These are phyloP conservation scores for Cataglyphis livida DNA, from an alignment of 2,888 invertebrate genomes.

Conservation along the genomic window DNA sequence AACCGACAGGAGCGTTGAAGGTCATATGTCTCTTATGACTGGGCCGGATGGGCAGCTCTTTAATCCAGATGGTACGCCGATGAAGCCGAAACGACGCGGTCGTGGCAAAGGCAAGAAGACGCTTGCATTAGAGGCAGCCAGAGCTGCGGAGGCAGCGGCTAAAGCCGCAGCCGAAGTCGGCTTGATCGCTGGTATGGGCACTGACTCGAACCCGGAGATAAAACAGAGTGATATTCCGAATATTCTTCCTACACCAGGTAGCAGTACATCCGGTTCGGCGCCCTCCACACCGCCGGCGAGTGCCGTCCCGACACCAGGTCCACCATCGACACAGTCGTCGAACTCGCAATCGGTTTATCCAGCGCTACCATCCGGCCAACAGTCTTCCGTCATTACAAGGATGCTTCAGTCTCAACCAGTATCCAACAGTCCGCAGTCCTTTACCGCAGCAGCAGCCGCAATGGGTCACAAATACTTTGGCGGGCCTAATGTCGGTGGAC, in stretches of 20 bases:
- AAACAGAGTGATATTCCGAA: slow-evolving; percentile 79
- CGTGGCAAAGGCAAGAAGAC: slow-evolving; percentile 85
- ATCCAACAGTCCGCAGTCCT: slow-evolving; percentile 81
- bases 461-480: slow-evolving; percentile 86
- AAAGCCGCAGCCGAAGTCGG: slow-evolving; percentile 83
- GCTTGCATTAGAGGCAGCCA: slow-evolving; percentile 83
- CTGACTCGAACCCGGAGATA: slow-evolving; percentile 80
- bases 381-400: slow-evolving; percentile 88
- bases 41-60: slow-evolving; percentile 79
- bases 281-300: slow-evolving; percentile 82
- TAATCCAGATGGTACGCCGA: slow-evolving; percentile 80
- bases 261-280: slow-evolving; percentile 84
- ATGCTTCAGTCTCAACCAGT: slow-evolving; percentile 87
- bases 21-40: slow-evolving; percentile 76
- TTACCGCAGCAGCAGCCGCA: slow-evolving; percentile 84
- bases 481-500: slow-evolving; percentile 77
- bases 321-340: slow-evolving; percentile 77
- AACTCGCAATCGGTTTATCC: slow-evolving; percentile 80
- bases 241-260: slow-evolving; percentile 82
- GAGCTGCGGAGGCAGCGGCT: slow-evolving; percentile 87
- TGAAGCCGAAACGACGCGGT: slow-evolving; percentile 83
- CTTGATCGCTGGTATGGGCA: slow-evolving; percentile 76
- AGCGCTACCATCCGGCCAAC: slow-evolving; percentile 84
- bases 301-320: slow-evolving; percentile 78
- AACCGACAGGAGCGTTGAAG: slow-evolving; percentile 67